Conservation (phyloP, 1,140 invertebrate genomes). For the Polypedilum vanderplanki region DNA sequence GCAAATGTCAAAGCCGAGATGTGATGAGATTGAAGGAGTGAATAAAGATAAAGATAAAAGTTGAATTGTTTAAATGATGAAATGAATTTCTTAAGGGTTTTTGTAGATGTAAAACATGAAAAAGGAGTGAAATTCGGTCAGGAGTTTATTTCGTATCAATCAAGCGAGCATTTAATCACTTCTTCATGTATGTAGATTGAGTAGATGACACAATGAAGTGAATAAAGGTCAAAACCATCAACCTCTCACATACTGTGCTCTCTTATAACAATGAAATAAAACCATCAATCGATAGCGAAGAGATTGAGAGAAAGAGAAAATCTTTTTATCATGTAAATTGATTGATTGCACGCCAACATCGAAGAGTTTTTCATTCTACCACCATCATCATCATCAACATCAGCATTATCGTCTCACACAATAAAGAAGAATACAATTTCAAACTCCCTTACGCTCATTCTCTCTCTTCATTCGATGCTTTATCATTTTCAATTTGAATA, state of each 20-base stretch:
- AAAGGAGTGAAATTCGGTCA: too few relatives aligned
- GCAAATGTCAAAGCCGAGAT: not conserved
- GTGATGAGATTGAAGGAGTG: not conserved
- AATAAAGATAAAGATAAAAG: too few relatives aligned
- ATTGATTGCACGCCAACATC: conserved; percentile 15
- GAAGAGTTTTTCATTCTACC: not conserved
- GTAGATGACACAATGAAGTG: too few relatives aligned
- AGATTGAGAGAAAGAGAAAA: not conserved
- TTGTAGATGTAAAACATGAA: too few relatives aligned
- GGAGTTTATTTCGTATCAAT: too few relatives aligned
- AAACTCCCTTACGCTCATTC: not conserved
- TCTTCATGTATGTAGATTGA: too few relatives aligned
- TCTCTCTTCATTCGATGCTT: not conserved
- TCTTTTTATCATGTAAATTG: conserved; percentile 28
- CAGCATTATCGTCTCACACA: not conserved
- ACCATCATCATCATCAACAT: not conserved
- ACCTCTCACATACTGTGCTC: too few relatives aligned
- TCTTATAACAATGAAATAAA: too few relatives aligned
- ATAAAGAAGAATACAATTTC: not conserved
- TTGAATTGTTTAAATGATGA: too few relatives aligned
- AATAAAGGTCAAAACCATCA: too few relatives aligned
- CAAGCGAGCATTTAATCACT: too few relatives aligned
- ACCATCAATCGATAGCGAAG: not conserved
- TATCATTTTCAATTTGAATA: conserved; percentile 14
- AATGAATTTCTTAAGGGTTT: too few relatives aligned